Evolutionary conservation across 2,113 vertebrate genomes (phyloP), one percentile per base, ranked within the genome.

Genomic region (Salvelinus fontinalis): DNA sequence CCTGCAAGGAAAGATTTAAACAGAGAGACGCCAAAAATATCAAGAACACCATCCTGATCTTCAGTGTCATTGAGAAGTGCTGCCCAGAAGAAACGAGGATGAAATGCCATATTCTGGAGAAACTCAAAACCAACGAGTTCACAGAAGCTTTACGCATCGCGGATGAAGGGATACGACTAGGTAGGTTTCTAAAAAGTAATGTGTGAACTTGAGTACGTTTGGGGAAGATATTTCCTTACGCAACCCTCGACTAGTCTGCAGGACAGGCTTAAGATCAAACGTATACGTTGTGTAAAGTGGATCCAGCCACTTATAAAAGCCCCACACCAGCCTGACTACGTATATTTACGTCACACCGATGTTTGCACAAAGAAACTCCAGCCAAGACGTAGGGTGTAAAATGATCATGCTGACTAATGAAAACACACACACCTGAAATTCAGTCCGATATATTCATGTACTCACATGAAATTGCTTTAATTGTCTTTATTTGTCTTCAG

Each of bases 1-100:
- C 88, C 2, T 96, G 96, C 88, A 92, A 84, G 24, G 92, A 93
- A 29, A 84, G 85, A 69, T 62, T 95, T 18, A 91, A 87, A 82
- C 87, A 85, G 59, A 82, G 68, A 48, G 94, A 94, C 39, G 80
- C 84, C 39, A 87, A 73, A 14, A 74, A 60, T 70, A 70, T 66
- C 14, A 89, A 82, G 75, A 92, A 95, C 86, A 95, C 94, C 88
- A 94, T 96, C 3, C 71, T 96, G 80, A 88, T 96, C 3, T 89
- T 93, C 71, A 70, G 89, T 24, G 39, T 97, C 39, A 83, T 94
- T 13, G 95, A 96, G 24, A 96, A 95, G 76, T 95, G 94, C 83
- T 88, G 90, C 81, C 90, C 85, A 0, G 77, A 76, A 6, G 89
- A 92, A 77, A 86, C 84, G 0, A 85, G 86, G 3, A 83, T 92